Conservation (phyloP, 2,113 vertebrate species). For the Aplodontia rufa region DNA sequence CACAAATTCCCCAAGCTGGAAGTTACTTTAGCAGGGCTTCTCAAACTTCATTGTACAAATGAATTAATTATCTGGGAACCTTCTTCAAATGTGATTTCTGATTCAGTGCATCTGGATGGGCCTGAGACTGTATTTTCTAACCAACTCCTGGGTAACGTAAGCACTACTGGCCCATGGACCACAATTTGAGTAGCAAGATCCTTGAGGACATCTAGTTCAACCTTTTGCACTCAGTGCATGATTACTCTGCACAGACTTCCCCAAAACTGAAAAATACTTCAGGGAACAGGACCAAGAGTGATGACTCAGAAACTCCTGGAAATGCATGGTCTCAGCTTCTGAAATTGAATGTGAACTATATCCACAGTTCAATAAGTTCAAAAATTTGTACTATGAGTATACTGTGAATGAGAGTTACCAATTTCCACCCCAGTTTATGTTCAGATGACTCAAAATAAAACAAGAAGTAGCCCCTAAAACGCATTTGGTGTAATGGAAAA, state of each 20-base stretch:
- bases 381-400: neutral
- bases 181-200: neutral
- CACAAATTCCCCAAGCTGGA: neutral
- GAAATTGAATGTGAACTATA: neutral
- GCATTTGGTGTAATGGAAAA: slow-evolving; percentile 66
- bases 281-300: too few species aligned
- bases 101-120: neutral
- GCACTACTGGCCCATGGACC: neutral
- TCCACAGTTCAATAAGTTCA: neutral
- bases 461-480: slow-evolving; percentile 57
- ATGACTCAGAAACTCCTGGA: neutral
- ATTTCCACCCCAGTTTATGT: slow-evolving; percentile 1
- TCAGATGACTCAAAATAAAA: slow-evolving; percentile 35
- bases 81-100: neutral
- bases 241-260: neutral
- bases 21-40: neutral
- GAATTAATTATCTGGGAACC: neutral
- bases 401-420: neutral
- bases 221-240: neutral
- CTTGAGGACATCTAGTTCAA: neutral
- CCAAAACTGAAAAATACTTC: neutral
- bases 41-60: neutral
- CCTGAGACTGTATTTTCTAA: neutral
- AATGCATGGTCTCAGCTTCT: neutral
- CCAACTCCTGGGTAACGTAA: neutral